Evolutionary conservation across 2,113 vertebrate genomes (phyloP), one percentile per base, ranked within the genome.

Genomic region (Chinchilla lanigera): DNA sequence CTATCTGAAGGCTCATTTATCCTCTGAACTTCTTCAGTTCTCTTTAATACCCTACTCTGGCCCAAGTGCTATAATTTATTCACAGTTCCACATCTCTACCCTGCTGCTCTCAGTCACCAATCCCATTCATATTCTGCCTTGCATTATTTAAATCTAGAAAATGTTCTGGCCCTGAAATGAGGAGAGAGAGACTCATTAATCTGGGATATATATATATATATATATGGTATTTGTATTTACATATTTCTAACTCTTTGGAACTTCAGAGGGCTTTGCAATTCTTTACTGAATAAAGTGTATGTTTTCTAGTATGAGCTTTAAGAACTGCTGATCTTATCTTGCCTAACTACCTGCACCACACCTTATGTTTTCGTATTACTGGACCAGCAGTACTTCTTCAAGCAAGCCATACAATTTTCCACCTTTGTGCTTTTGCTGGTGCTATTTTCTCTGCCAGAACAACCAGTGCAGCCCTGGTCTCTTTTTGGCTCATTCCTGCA

Each of bases 61-160:
- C 78, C 86, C 65, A 22, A 78, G 69, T 7, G 13, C 71, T 75
- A n/a, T 95, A 26, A 96, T 92, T 92, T 86, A 97, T 92, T 95
- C 93, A 89, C 82, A 24, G 24, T 38, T 65, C 38, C 16, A 7
- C 41, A 33, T 73, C 94, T 82, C 50, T 33, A 35, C 30, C 11
- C 80, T 0, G 44, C 89, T 63, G 38, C 54, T 97, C 38, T 44
- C 38, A 67, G 77, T 86, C 81, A 47, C 84, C 8, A 26, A 69
- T 75, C 78, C 90, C 84, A 90, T 94, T 94, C 92, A 86, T 63
- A 90, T 95, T 92, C 95, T 47, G 63, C 77, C 56, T 65, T 98
- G 85, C 96, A 97, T 97, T 97, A 97, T 97, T 97, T 96, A 98
- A 97, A 56, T 96, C 95, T 93, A 60, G 94, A 96, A 96, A 96